phyloP scores from a whole-genome alignment of 2,888 invertebrate species.

The Theretra japonica region DNA sequence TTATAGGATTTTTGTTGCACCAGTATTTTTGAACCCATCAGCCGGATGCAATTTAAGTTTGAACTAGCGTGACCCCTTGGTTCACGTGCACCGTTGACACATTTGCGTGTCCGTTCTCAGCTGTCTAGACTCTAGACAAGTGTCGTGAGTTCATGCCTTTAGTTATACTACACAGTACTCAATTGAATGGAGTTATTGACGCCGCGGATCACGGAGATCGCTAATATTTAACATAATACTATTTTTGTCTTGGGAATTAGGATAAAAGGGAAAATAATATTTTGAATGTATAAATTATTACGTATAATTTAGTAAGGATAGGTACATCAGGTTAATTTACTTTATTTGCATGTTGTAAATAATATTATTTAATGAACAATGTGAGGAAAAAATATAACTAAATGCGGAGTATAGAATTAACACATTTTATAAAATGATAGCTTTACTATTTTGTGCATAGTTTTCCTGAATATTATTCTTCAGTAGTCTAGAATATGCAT shows the following conservation, averaged over 20 bases:
- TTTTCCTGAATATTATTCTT: too few species aligned
- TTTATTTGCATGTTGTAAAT: too few species aligned
- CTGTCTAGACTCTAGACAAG: slow-evolving; percentile 2
- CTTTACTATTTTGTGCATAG: too few species aligned
- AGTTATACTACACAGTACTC: slow-evolving; percentile 15
- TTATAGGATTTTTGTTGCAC: neutral
- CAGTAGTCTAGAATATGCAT: too few species aligned
- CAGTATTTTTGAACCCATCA: neutral
- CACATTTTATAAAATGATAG: too few species aligned
- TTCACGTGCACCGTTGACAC: slow-evolving; percentile 13
- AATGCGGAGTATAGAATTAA: too few species aligned
- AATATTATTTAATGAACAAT: neutral
- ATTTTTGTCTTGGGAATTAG: too few species aligned
- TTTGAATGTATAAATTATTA: neutral
- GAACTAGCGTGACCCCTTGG: neutral
- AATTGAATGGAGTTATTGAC: slow-evolving; percentile 32
- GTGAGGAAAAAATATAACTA: neutral
- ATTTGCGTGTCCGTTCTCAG: slow-evolving; percentile 11
- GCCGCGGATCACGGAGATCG: neutral
- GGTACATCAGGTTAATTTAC: too few species aligned
- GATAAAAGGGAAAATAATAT: neutral
- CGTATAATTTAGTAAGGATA: too few species aligned
- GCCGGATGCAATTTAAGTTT: neutral
- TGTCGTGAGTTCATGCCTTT: slow-evolving; percentile 14
- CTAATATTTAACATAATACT: neutral